Base-by-base conservation (phyloP, 2,888 invertebrate species). In the Halictus quadricinctus region DNA sequence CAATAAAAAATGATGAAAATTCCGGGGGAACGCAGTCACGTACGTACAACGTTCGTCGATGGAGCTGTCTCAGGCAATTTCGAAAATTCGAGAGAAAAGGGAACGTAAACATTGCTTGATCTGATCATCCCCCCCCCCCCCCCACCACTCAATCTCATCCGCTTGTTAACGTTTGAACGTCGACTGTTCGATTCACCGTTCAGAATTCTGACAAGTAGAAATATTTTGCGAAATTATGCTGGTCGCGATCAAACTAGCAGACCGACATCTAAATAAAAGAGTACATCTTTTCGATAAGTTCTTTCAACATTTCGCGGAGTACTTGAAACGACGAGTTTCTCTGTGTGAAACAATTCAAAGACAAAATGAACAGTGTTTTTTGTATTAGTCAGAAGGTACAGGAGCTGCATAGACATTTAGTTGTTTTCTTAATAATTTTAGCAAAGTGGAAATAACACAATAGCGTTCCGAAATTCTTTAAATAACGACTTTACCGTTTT, bases 1-100 rank as follows among this genome's bases (percentile, higher is more conserved):
- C 76, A 82, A 83, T 86, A 86, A 90, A 87, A 89, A 90, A 89
- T 87, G 85, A 89, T 86, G 85, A 89, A 89, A 90, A 90, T 90
- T 89, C 90, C 83, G 46, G 73, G n/a, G n/a, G 15, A 75, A 41
- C 76, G 70, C 79, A 70, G 81, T 80, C 84, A 85, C 84, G 88
- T 87, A 74, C 41, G 29, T 4, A 29, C 29, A 29, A 36, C 73
- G 76, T 79, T 66, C 41, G 48, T 70, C 6, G 8, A 21, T 21
- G 50, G 66, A 54, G 66, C 73, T 76, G 66, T 72, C 78, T 69
- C 48, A 29, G 76, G 76, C 80, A 80, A 81, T 87, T 83, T 84
- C 70, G 72, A 79, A 85, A 89, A 85, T 89, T 87, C 81, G 41
- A 76, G 79, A 13, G 18, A 72, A 64, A 77, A 21, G 15, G 12